phyloP scores from a whole-genome alignment of 2,888 invertebrate genomes.

The Scaptomyza tumidula region DNA sequence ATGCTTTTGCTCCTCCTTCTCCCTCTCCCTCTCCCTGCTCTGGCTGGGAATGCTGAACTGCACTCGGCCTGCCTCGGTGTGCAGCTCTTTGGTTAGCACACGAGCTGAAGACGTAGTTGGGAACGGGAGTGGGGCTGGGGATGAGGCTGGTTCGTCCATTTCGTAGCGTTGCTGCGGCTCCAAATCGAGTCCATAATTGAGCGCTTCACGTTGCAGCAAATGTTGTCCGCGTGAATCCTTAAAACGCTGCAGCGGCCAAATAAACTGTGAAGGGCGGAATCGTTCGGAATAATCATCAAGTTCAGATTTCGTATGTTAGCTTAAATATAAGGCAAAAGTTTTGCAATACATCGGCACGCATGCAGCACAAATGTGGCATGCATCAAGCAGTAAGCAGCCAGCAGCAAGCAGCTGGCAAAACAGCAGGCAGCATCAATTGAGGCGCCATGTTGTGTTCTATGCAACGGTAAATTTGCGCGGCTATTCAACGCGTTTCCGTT shows the following conservation, averaged over 20 bases:
- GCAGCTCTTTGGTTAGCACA: conserved; percentile 57
- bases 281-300: conserved; percentile 30
- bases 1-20: neutral
- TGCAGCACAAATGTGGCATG: conserved; percentile 15
- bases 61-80: conserved; percentile 49
- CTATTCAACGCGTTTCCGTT: conserved; percentile 62
- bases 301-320: conserved; percentile 26
- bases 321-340: conserved; percentile 19
- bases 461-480: conserved; percentile 50
- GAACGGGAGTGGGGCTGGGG: neutral
- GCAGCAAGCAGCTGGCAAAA: conserved; percentile 6
- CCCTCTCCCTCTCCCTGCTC: conserved; percentile 3
- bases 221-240: conserved; percentile 90
- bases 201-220: conserved; percentile 86
- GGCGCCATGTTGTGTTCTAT: conserved; percentile 35
- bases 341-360: conserved; percentile 17
- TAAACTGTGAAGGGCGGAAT: conserved; percentile 86
- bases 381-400: conserved; percentile 27
- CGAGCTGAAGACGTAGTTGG: conserved; percentile 44
- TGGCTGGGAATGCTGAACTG: conserved; percentile 19
- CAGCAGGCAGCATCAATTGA: conserved; percentile 19
- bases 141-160: conserved; percentile 80
- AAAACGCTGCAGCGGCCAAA: conserved; percentile 92
- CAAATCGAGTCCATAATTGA: conserved; percentile 84
- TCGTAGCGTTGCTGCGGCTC: conserved; percentile 79